phyloP scores from a whole-genome alignment of 2,888 invertebrate genomes.

The Philereme transversata region DNA sequence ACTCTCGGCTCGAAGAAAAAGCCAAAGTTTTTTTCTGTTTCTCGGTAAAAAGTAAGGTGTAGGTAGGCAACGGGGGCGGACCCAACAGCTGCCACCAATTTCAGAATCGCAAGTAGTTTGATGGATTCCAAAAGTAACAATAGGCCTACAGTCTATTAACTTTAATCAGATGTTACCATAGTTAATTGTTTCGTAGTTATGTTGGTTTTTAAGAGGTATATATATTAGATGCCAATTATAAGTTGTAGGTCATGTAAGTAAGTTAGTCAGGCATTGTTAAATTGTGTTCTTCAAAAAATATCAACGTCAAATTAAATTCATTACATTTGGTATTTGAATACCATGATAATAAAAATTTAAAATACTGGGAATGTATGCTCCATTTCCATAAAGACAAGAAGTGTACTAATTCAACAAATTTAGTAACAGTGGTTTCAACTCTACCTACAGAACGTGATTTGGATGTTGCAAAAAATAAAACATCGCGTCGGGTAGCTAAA shows the following conservation, averaged over 20 bases:
- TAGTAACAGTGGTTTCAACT: background rate
- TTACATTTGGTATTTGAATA: too few relatives aligned
- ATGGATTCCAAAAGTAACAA: conserved; percentile 47
- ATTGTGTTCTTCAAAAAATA: too few relatives aligned
- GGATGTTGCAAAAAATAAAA: conserved; percentile 40
- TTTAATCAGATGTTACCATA: conserved; percentile 44
- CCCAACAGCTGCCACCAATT: conserved; percentile 68
- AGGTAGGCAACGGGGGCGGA: conserved; percentile 59
- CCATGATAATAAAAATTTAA: too few relatives aligned
- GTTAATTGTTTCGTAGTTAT: conserved; percentile 9
- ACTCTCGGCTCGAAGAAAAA: conserved; percentile 57
- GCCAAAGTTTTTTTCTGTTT: conserved; percentile 55
- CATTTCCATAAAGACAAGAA: too few relatives aligned
- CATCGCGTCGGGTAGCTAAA: conserved; percentile 48
- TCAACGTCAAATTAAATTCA: too few relatives aligned
- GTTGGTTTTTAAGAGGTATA: background rate
- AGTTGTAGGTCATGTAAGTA: too few relatives aligned
- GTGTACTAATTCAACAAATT: too few relatives aligned
- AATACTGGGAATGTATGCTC: too few relatives aligned
- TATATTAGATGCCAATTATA: too few relatives aligned
- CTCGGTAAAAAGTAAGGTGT: conserved; percentile 64
- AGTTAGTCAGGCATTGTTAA: too few relatives aligned
- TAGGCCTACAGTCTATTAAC: conserved; percentile 41
- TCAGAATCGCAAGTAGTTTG: conserved; percentile 58
- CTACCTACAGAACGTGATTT: background rate